Evolutionary conservation across 2,888 invertebrate genomes (phyloP), one percentile per base, ranked within the genome.

Genomic region (Catotricha subobsoleta): DNA sequence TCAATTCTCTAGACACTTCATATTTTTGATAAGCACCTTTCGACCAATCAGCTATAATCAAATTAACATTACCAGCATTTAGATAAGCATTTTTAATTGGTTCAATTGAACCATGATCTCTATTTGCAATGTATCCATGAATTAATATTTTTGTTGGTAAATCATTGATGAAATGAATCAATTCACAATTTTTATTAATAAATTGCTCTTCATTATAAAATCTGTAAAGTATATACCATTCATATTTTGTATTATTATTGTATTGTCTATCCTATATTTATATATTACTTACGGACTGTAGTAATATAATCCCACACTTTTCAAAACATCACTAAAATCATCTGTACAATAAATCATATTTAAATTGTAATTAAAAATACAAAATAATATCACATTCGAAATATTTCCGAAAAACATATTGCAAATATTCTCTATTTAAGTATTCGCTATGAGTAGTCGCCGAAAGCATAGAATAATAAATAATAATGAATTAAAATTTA

Each of bases 41-140:
- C 15, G 51, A 45, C 62, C 62, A 62, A 35, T 62, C 62, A 3
- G 54, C 62, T n/a, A 59, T 37, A 3, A 57, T 47, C 0, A 63
- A 39, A 41, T 59, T 54, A 19, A 48, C 51, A 29, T 45, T 47
- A 10, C 59, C 60, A 37, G 53, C 52, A 1, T 55, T 49, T 13
- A 51, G 44, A 41, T 59, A 62, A n/a, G 59, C 61, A 43, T 48
- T 44, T 33, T 42, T 42, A 2, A 48, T 40, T 19, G 47, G 44
- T 31, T 40, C 29, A 16, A 47, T 40, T 15, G 44, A 41, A 3
- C 31, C 46, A 43, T 61, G 58, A 13, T 48, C 51, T 18, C 56
- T 51, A 13, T 54, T 53, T 3, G 53, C 60, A 3, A 55, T 36
- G 44, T 52, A 62, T 0, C 62, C 62, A 33, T 62, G 62, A 9